phyloP scores from a whole-genome alignment of 2,888 invertebrate species.

The Acleris holmiana region DNA sequence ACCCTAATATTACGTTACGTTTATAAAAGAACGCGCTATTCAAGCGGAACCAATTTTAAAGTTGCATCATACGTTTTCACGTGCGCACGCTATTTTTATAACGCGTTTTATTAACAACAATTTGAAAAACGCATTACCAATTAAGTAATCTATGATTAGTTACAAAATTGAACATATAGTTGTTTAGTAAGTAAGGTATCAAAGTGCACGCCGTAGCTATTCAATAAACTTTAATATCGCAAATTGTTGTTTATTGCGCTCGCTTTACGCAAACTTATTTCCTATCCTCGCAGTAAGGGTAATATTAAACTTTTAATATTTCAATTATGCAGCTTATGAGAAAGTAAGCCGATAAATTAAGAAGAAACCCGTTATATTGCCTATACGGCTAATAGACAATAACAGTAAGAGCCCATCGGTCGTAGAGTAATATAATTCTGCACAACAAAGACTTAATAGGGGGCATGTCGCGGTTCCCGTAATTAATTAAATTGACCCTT shows the following conservation, averaged over 20 bases:
- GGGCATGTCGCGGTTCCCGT: slow-evolving; percentile 69
- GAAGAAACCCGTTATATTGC: slow-evolving; percentile 16
- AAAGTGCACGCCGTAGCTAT: no score
- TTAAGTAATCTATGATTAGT: no score
- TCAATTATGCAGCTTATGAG: no score
- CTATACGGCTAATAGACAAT: slow-evolving; percentile 48
- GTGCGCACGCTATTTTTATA: slow-evolving; percentile 2
- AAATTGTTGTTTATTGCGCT: no score
- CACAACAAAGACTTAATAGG: slow-evolving; percentile 71
- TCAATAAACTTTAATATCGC: no score
- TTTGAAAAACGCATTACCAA: no score
- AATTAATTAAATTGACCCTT: slow-evolving; percentile 77
- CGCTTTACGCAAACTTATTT: no score
- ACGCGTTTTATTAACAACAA: no score
- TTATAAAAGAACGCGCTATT: slow-evolving; percentile 38
- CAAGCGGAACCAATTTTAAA: slow-evolving; percentile 27
- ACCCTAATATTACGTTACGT: slow-evolving; percentile 54
- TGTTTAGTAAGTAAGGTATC: no score
- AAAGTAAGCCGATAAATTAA: neutral
- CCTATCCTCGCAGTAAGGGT: no score
- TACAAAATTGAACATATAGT: no score
- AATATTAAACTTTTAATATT: no score
- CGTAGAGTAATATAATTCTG: slow-evolving; percentile 59
- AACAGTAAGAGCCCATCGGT: slow-evolving; percentile 56
- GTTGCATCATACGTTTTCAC: slow-evolving; percentile 29